Conservation (phyloP, 2,888 invertebrate genomes). For the Lypha dubia region DNA sequence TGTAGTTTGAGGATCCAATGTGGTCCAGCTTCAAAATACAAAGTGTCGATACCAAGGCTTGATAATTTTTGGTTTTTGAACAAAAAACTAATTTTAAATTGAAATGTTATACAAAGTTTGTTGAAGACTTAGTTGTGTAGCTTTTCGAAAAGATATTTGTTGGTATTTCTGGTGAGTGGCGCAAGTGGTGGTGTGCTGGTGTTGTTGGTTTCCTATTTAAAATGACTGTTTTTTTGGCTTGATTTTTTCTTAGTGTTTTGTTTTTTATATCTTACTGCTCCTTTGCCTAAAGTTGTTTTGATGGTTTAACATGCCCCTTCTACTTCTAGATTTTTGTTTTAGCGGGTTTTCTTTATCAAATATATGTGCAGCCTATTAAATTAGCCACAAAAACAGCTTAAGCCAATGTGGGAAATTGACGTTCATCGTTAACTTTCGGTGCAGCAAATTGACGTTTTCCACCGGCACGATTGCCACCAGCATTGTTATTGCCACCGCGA, state of each 20-base stretch:
- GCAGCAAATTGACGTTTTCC: conserved; percentile 84
- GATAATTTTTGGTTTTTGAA: conserved; percentile 28
- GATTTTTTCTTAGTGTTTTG: conserved; percentile 6
- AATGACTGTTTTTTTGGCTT: conserved; percentile 72
- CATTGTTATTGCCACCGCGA: conserved; percentile 67
- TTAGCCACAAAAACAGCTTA: conserved; percentile 83
- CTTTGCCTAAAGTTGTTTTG: conserved; percentile 24
- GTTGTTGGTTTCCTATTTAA: conserved; percentile 58
- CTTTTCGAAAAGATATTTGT: not conserved
- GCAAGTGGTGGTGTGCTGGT: conserved; percentile 57
- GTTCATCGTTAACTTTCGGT: conserved; percentile 97
- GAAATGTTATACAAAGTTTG: not conserved
- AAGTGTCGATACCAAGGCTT: conserved; percentile 30
- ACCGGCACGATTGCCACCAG: conserved; percentile 60
- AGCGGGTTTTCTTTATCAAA: conserved; percentile 7
- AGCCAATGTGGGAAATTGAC: conserved; percentile 97
- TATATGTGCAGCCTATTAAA: conserved; percentile 9
- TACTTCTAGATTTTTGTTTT: conserved; percentile 6
- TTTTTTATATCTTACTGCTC: conserved; percentile 40
- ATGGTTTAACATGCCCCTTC: conserved; percentile 17
- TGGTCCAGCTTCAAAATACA: conserved; percentile 63
- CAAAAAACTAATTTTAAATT: conserved; percentile 28
- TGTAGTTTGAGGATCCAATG: conserved; percentile 64
- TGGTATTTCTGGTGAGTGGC: conserved; percentile 23
- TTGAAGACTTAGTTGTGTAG: not conserved